These are phyloP conservation scores for Volucella inanis DNA, from an alignment of 2,888 invertebrate species.

Conservation along the genomic window DNA sequence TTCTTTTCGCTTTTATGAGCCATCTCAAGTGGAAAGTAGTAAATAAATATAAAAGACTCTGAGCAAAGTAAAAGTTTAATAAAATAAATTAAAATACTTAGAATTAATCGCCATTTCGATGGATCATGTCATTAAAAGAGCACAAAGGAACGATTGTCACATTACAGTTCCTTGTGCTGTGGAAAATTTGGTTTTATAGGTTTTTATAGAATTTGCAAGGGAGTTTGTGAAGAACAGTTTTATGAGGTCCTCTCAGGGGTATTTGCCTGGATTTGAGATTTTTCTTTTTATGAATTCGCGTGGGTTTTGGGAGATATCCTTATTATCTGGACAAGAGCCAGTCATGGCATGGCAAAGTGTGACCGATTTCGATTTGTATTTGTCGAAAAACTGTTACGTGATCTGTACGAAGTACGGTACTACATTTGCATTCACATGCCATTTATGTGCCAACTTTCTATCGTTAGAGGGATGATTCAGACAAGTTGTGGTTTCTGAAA, in stretches of 20 bases:
- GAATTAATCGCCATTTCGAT: constrained; percentile 68
- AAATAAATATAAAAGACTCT: constrained; percentile 59
- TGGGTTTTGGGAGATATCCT: neutral
- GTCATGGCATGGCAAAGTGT: too few species aligned
- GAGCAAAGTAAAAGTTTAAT: constrained; percentile 45
- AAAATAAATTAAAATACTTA: constrained; percentile 71
- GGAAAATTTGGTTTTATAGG: constrained; percentile 32
- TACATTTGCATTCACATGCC: too few species aligned
- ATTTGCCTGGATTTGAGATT: neutral
- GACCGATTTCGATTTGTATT: too few species aligned
- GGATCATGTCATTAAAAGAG: constrained; percentile 68
- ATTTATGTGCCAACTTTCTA: too few species aligned
- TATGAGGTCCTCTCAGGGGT: constrained; percentile 1
- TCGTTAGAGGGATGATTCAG: too few species aligned
- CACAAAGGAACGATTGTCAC: constrained; percentile 61
- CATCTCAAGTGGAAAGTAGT: constrained; percentile 74
- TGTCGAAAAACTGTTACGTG: too few species aligned
- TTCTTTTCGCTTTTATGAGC: constrained; percentile 6
- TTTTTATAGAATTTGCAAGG: constrained; percentile 17
- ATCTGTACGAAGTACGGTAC: too few species aligned
- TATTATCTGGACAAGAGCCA: too few species aligned
- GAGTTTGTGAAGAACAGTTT: neutral
- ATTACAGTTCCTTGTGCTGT: constrained; percentile 4
- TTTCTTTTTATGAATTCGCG: constrained; percentile 26
- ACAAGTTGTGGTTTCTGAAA: too few species aligned